Conservation (phyloP, 2,888 invertebrate genomes). For the Caenorhabditis virilis region DNA sequence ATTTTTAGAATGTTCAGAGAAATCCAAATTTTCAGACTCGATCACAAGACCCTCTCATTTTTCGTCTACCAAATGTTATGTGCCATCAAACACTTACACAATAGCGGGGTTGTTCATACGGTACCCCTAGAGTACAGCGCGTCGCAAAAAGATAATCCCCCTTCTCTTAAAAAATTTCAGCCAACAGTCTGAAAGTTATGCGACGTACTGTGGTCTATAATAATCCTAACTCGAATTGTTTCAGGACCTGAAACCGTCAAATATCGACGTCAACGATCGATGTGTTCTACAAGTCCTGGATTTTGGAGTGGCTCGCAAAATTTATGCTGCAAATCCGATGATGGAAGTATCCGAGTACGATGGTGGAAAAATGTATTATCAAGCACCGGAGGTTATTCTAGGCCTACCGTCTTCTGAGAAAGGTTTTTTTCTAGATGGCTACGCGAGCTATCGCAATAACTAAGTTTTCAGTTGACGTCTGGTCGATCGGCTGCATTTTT, state of each 20-base stretch:
- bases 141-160: too few relatives aligned
- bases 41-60: constrained; percentile 99
- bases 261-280: constrained; percentile 98
- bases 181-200: too few relatives aligned
- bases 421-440: constrained; percentile 46
- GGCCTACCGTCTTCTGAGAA: constrained; percentile 97
- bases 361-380: too few relatives aligned
- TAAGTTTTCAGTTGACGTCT: constrained; percentile 67
- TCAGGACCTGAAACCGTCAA: constrained; percentile 97
- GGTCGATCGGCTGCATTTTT: constrained; percentile 82
- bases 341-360: constrained; percentile 99
- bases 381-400: constrained; percentile 87
- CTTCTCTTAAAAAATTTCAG: too few relatives aligned
- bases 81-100: constrained; percentile 98
- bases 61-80: constrained; percentile 99
- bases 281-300: constrained; percentile 98
- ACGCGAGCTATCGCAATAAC: background rate
- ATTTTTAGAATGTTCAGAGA: background rate
- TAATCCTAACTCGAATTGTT: too few relatives aligned
- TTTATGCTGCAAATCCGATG: constrained; percentile 77
- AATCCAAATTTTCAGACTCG: constrained; percentile 77
- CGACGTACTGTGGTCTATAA: too few relatives aligned
- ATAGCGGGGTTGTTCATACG: constrained; percentile 78
- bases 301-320: constrained; percentile 96
- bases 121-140: too few relatives aligned